Evolutionary conservation across 2,113 vertebrate genomes (phyloP), one percentile per base, ranked within the genome.

Genomic region (Neogobius melanostomus): DNA sequence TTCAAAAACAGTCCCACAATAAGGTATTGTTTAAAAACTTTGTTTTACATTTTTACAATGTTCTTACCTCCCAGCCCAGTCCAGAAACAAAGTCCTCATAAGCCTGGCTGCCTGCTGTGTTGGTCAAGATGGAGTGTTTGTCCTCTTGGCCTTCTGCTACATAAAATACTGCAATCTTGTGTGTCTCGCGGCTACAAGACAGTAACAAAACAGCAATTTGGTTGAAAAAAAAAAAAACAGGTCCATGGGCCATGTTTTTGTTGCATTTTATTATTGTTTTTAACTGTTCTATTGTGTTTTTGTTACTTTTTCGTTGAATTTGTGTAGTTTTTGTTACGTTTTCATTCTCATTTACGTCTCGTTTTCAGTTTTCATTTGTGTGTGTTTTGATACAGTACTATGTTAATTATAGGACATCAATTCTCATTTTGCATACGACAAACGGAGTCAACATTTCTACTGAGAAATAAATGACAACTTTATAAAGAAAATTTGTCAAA

Each of bases 161-260:
- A 69, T 98, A 99, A 92, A 99, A 99, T 71, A 99, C 98, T 8
- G 98, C 98, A 17, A 99, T 99, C 90, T 99, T 99, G 90, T 99
- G 98, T 5, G 98, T 99, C 85, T 99, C 98, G 47, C 98, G 95
- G 87, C 98, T 99, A 73, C 21, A 74, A 87, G 89, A 80, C 82
- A 52, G 65, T 9, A 46, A 69, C 57, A 14, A 21, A 76, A 64
- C 43, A 12, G 69, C 14, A 15, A 5, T 53, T 0, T 59, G 1
- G 5, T 45, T 44, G 44, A 8, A 46, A 3, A 46, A 36, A 36
- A 36, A 21, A 21, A 1, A 21, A 36, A 36, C 28, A 36, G 28
- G 28, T 36, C 3, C 28, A 36, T 36, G 28, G 28, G 28, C 28
- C 28, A 36, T 36, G 28, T 4, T 36, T 36, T 36, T 36, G 28